Percentiles rank a stretch among this genome's conserved stretches.
These are phyloP conservation scores for Uloborus diversus DNA, from an alignment of 1,140 invertebrate species.

Conservation along the genomic window DNA sequence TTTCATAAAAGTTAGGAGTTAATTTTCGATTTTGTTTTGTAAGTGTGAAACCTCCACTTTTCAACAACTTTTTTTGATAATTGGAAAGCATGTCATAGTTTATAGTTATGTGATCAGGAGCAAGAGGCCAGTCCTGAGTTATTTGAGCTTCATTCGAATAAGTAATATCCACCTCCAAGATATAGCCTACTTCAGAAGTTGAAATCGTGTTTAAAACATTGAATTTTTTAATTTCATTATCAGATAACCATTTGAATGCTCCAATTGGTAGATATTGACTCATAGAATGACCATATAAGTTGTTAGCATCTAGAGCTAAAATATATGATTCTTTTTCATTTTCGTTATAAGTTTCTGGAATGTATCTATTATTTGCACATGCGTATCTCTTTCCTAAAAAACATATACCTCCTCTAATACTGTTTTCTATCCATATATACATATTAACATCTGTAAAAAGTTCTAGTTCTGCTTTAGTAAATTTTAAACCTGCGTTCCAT, in stretches of 20 bases:
- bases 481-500: background rate
- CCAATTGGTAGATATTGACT: slow-evolving; percentile 34
- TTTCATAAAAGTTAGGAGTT: background rate
- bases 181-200: slow-evolving; percentile 52
- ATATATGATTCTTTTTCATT: background rate
- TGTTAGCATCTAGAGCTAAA: slow-evolving; percentile 42
- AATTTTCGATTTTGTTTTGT: slow-evolving; percentile 21
- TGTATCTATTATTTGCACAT: background rate
- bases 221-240: slow-evolving; percentile 25
- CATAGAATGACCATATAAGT: slow-evolving; percentile 55
- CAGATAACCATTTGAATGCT: slow-evolving; percentile 22
- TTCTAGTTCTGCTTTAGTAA: background rate
- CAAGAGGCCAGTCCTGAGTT: slow-evolving; percentile 65
- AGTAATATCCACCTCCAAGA: slow-evolving; percentile 60
- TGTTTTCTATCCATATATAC: slow-evolving; percentile 1
- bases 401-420: background rate
- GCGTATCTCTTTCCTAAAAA: slow-evolving; percentile 25
- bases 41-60: background rate
- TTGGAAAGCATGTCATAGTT: slow-evolving; percentile 31
- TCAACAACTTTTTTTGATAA: background rate
- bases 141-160: slow-evolving; percentile 59
- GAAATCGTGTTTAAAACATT: background rate
- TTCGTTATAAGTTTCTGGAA: background rate
- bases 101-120: slow-evolving; percentile 59
- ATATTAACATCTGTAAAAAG: background rate